Evolutionary conservation across 2,888 invertebrate species (phyloP), one percentile per base, ranked within the genome.

Genomic region (Vesta saturnalis): DNA sequence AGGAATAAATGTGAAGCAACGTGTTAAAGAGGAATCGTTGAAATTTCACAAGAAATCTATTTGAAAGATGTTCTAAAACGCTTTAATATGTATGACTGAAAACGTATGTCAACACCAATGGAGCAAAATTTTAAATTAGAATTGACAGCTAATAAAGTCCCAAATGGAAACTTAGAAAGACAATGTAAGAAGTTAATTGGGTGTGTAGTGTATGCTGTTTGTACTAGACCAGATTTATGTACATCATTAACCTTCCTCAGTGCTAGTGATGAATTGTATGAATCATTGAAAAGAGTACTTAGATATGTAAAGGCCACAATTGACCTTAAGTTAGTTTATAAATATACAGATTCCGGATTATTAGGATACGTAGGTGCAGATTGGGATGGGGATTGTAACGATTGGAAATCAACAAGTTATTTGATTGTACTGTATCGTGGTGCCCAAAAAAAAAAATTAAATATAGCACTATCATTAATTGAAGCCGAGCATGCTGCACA

Each of bases 341-440:
- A 49, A 15, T 15, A 15, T 15, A 49, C 10, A 49, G 14, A 46
- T 46, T 6, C 4, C 4, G 14, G 46, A 3, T 49, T 49, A 19
- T 3, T 15, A 49, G 49, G 49, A 15, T 49, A 15, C 10, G 49
- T 49, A 4, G 49, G 35, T 39, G 23, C 59, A 5, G 59, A 59
- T 43, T 59, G 59, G 59, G 59, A 39, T 15, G 43, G 43, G 4
- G 39, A 43, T 39, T 19, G 23, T 59, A 35, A 8, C 1, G 59
- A 59, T 16, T 10, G 59, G 18, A 59, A 59, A 39, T 59, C 59
- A 15, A 59, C 59, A 5, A 59, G 22, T 15, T 59, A n/a, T 59
- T 16, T 15, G 35, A 39, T 16, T 35, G 43, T 15, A 35, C 43
- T 3, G 16, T 59, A 10, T 43, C 18, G 2, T 59, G 59, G 59